Percentiles rank a stretch among this genome's conserved stretches.
Evolutionary conservation across 2,797 vertebrate species (phyloP).

Genomic region (Allobates femoralis): DNA sequence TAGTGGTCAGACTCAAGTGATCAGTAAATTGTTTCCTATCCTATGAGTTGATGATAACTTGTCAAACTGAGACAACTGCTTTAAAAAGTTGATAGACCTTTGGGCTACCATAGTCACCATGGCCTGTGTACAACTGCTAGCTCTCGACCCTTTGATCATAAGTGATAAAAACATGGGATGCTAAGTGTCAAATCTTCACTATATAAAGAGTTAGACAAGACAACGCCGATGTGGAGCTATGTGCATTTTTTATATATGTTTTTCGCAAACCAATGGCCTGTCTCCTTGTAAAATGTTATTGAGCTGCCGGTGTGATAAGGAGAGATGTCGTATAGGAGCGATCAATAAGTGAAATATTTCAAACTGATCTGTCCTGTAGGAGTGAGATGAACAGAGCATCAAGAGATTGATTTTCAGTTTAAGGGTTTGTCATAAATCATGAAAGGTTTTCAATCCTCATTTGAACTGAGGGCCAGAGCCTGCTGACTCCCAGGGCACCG

Average conservation of each 20-base stretch:
- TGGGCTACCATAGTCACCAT: not conserved
- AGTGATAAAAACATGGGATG: no score
- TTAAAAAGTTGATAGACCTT: not conserved
- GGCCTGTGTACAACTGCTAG: no score
- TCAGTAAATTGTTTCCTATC: no score
- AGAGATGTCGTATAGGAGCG: constrained; percentile 53
- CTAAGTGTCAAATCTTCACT: no score
- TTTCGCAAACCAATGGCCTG: not conserved
- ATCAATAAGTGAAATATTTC: constrained; percentile 62
- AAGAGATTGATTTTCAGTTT: constrained; percentile 62
- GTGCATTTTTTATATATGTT: constrained; percentile 1
- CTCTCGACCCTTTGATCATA: no score
- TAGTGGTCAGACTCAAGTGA: no score
- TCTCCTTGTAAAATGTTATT: constrained; percentile 42
- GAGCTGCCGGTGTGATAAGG: constrained; percentile 50
- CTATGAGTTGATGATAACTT: no score
- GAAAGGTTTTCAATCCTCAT: constrained; percentile 59
- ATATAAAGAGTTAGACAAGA: not conserved
- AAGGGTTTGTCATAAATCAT: constrained; percentile 62
- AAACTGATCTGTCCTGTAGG: constrained; percentile 58
- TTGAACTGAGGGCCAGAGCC: constrained; percentile 49
- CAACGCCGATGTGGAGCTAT: not conserved
- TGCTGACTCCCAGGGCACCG: constrained; percentile 12
- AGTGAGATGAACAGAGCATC: constrained; percentile 54
- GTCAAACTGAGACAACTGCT: no score